Percentiles rank a stretch among this genome's conserved stretches.
Conservation (phyloP, 2,797 vertebrate species). For the Lates japonicus region DNA sequence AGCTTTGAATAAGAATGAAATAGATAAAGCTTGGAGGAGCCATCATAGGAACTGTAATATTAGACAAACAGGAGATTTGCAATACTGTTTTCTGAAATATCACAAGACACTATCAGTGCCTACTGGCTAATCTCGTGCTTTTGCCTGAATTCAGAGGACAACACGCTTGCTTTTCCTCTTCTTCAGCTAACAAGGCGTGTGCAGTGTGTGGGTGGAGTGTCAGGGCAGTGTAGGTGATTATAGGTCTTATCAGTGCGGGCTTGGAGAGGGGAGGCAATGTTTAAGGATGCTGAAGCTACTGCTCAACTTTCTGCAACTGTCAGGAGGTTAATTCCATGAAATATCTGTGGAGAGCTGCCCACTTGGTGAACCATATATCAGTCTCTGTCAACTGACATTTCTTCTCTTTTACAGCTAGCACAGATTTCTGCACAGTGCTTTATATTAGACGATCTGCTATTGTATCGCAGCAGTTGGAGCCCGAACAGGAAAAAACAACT, state of each 20-base stretch:
- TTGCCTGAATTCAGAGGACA: conserved; percentile 52
- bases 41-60: conserved; percentile 65
- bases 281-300: conserved; percentile 45
- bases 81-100: conserved; percentile 63
- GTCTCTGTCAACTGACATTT: conserved; percentile 18
- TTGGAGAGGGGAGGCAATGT: conserved; percentile 29
- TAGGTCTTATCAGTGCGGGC: conserved; percentile 48
- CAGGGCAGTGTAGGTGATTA: conserved; percentile 51
- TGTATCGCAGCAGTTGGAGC: not conserved
- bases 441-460: not conserved
- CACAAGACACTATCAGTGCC: conserved; percentile 55
- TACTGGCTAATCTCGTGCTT: conserved; percentile 49
- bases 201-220: conserved; percentile 60
- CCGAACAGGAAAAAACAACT: conserved; percentile 13
- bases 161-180: conserved; percentile 30
- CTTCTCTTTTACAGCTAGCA: conserved; percentile 3
- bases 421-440: not conserved
- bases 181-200: conserved; percentile 43
- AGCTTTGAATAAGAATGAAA: conserved; percentile 80
- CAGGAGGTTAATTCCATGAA: conserved; percentile 66
- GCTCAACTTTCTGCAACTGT: conserved; percentile 59
- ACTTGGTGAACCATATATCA: conserved; percentile 44
- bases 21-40: conserved; percentile 71
- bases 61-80: conserved; percentile 73
- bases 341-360: conserved; percentile 45